These are phyloP conservation scores for Eristalis arbustorum DNA, from an alignment of 2,888 invertebrate genomes.

Conservation along the genomic window DNA sequence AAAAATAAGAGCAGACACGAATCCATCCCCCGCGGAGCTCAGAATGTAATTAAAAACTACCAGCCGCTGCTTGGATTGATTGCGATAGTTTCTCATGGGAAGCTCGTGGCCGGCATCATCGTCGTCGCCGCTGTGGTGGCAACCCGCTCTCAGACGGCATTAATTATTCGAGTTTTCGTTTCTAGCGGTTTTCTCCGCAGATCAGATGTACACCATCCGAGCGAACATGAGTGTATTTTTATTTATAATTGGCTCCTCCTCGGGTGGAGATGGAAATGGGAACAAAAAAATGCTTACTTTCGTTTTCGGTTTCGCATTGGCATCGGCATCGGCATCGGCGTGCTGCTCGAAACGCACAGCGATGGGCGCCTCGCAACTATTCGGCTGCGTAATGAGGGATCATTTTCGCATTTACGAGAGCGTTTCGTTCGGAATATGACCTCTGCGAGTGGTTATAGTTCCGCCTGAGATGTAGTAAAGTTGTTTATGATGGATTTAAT, in stretches of 20 bases:
- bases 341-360: neutral
- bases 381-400: neutral
- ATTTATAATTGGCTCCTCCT: constrained; percentile 42
- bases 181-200: neutral
- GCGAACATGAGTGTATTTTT: constrained; percentile 20
- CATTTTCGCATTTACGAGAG: constrained; percentile 7
- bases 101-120: neutral
- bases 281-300: neutral
- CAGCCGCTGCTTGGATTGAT: constrained; percentile 39
- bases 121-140: neutral
- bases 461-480: neutral
- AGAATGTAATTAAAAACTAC: neutral
- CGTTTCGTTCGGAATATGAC: neutral
- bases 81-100: constrained; percentile 42
- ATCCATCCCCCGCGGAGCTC: neutral
- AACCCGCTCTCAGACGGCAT: neutral
- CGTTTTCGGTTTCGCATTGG: neutral
- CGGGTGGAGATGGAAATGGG: neutral
- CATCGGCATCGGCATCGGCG: neutral
- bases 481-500: neutral
- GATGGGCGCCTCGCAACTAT: constrained; percentile 7
- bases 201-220: neutral
- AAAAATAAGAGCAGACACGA: neutral
- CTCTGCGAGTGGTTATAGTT: neutral
- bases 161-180: neutral